These are phyloP conservation scores for Bibio marci DNA, from an alignment of 2,888 invertebrate species.

Conservation along the genomic window DNA sequence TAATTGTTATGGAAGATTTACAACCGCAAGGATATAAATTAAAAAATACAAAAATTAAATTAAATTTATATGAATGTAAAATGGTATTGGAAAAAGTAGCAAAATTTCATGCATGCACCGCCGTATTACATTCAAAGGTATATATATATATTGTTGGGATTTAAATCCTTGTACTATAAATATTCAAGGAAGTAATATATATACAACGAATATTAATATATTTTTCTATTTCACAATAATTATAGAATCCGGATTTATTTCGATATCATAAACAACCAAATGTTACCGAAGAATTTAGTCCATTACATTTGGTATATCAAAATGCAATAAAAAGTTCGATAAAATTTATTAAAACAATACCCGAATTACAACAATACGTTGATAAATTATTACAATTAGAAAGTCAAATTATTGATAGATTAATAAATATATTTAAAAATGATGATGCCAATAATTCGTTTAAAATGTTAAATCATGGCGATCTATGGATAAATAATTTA, in stretches of 20 bases:
- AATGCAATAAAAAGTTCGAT: slow-evolving; percentile 14
- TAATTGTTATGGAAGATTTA: slow-evolving; percentile 33
- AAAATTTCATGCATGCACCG: slow-evolving; percentile 34
- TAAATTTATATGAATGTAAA: slow-evolving; percentile 31
- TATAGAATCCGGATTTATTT: slow-evolving; percentile 16
- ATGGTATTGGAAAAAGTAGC: slow-evolving; percentile 32
- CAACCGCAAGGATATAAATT: slow-evolving; percentile 31
- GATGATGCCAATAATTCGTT: slow-evolving; percentile 17
- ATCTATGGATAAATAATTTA: slow-evolving; percentile 32
- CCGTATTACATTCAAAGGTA: slow-evolving; percentile 33
- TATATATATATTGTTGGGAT: too few species aligned
- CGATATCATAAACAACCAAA: slow-evolving; percentile 16
- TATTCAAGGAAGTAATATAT: not conserved
- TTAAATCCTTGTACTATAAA: too few species aligned
- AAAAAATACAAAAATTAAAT: slow-evolving; percentile 30
- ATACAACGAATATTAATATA: slow-evolving; percentile 1
- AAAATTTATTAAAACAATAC: slow-evolving; percentile 14
- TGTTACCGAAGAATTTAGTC: slow-evolving; percentile 15
- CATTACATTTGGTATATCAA: slow-evolving; percentile 16
- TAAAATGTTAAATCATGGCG: slow-evolving; percentile 32
- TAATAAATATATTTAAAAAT: slow-evolving; percentile 17
- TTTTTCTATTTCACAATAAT: too few species aligned
- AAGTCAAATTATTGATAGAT: slow-evolving; percentile 15
- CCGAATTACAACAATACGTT: slow-evolving; percentile 14
- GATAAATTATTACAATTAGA: slow-evolving; percentile 14